Evolutionary conservation across 2,888 invertebrate species (phyloP).

Genomic region (Drosophila meridionalis): DNA sequence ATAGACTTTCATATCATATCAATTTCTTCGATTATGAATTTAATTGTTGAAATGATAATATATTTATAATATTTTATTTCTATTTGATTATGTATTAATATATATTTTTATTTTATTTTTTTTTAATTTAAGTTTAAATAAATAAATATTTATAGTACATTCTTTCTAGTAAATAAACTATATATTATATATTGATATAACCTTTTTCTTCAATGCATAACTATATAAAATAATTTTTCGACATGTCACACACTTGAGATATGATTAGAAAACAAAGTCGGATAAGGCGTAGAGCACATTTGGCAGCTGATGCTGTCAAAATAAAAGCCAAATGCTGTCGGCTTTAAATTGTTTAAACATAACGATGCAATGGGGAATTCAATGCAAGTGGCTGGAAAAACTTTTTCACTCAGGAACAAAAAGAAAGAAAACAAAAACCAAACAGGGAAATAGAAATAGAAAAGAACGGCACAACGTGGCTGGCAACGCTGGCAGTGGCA

Average conservation of each 20-base stretch:
- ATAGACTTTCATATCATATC: no score
- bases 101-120: no score
- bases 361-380: conserved; percentile 83
- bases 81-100: no score
- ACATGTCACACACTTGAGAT: conserved; percentile 13
- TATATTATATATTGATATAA: background rate
- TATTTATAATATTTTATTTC: no score
- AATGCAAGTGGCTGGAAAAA: conserved; percentile 68
- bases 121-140: no score
- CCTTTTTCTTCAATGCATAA: background rate
- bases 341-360: conserved; percentile 80
- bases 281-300: conserved; percentile 25
- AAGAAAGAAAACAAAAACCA: conserved; percentile 25
- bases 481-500: conserved; percentile 49
- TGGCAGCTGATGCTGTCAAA: conserved; percentile 72
- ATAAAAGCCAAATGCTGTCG: conserved; percentile 63
- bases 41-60: no score
- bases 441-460: conserved; percentile 38
- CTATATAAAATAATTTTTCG: conserved; percentile 4
- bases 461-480: conserved; percentile 54
- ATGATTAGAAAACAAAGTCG: background rate
- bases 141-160: no score
- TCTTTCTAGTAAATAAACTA: background rate
- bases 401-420: conserved; percentile 43
- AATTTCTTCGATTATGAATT: no score